Evolutionary conservation across 2,797 vertebrate species (phyloP).

Genomic region (Mormyrus proboscirostris): DNA sequence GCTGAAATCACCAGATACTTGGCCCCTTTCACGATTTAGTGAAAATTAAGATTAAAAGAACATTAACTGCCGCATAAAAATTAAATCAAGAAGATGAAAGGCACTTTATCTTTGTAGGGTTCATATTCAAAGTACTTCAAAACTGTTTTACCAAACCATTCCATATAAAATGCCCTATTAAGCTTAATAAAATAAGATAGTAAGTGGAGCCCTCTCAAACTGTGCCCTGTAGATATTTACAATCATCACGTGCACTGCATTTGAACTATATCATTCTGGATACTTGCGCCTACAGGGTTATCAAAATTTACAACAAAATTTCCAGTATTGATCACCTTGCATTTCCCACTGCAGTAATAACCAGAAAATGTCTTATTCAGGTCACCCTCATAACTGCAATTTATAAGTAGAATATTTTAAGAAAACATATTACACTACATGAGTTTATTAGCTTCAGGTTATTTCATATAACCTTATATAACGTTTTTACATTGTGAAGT

Average conservation of each 20-base stretch:
- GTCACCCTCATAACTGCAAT: not conserved
- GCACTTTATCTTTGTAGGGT: not conserved
- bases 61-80: conserved; percentile 5
- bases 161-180: not conserved
- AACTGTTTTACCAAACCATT: not conserved
- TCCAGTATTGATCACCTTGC: not conserved
- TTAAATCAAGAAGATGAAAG: not conserved
- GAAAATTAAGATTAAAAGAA: not conserved
- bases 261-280: not conserved
- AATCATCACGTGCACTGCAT: not conserved
- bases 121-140: conserved; percentile 4
- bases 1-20: not conserved
- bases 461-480: not conserved
- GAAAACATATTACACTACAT: not conserved
- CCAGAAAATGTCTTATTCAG: not conserved
- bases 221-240: not conserved
- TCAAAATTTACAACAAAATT: not conserved
- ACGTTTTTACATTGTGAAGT: not conserved
- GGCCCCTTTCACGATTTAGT: not conserved
- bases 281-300: not conserved
- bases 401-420: not conserved
- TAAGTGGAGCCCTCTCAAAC: not conserved
- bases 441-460: not conserved
- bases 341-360: not conserved
- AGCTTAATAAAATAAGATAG: not conserved